Evolutionary conservation across 1,140 invertebrate species (phyloP).

Genomic region (Aphelenchoides besseyi): DNA sequence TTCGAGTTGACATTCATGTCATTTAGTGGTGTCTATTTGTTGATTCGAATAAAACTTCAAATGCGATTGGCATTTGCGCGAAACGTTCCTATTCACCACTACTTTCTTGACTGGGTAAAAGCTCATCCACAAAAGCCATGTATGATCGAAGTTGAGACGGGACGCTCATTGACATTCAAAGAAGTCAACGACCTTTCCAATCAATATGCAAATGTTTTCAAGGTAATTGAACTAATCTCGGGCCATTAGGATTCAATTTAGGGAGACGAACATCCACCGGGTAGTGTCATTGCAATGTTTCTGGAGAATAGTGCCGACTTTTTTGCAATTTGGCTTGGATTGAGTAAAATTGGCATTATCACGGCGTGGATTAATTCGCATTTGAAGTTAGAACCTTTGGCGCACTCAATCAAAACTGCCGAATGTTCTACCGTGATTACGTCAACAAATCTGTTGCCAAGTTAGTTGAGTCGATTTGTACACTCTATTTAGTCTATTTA

Average conservation of each 20-base stretch:
- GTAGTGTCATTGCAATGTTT: conserved; percentile 78
- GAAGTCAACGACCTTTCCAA: conserved; percentile 44
- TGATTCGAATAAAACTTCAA: conserved; percentile 29
- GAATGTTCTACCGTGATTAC: conserved; percentile 36
- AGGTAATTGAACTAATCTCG: conserved; percentile 12
- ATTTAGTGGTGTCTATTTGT: conserved; percentile 37
- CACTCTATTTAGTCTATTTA: too few species aligned
- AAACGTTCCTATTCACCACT: conserved; percentile 32
- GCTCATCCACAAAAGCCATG: conserved; percentile 39
- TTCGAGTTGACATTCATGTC: background rate
- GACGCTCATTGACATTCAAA: conserved; percentile 35
- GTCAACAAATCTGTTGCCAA: conserved; percentile 34
- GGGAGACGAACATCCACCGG: conserved; percentile 70
- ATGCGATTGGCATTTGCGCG: conserved; percentile 26
- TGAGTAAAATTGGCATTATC: conserved; percentile 74
- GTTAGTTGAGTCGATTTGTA: background rate
- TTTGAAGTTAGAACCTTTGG: conserved; percentile 72
- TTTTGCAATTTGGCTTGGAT: conserved; percentile 59
- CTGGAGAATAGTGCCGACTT: conserved; percentile 71
- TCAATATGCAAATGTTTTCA: conserved; percentile 48
- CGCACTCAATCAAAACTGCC: conserved; percentile 68
- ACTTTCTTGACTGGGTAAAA: conserved; percentile 35
- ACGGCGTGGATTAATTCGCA: conserved; percentile 85
- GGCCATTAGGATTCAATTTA: conserved; percentile 67
- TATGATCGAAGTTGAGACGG: conserved; percentile 45